Evolutionary conservation across 2,888 invertebrate species (phyloP).

Genomic region (Ormyrus nitidulus): DNA sequence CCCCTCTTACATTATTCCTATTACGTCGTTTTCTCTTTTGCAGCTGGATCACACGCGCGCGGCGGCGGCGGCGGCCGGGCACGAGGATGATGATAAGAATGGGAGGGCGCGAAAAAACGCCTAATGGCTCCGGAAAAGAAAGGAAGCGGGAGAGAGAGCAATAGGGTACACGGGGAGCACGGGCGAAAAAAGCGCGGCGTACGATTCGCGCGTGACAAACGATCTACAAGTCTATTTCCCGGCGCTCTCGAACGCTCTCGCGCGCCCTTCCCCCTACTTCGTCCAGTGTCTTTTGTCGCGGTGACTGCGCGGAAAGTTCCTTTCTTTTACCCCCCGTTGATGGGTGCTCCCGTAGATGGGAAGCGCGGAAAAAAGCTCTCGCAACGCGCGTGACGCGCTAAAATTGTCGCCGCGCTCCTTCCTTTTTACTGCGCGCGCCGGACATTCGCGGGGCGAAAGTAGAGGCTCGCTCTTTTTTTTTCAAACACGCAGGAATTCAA

Average conservation of each 20-base stretch:
- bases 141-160: neutral
- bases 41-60: neutral
- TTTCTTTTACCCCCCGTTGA: neutral
- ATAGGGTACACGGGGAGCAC: too few species aligned
- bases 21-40: neutral
- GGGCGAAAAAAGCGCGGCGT: constrained; percentile 66
- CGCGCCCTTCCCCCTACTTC: neutral
- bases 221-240: constrained; percentile 64
- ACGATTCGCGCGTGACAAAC: constrained; percentile 65
- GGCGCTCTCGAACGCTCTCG: neutral
- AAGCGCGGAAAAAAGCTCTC: constrained; percentile 28
- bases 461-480: neutral
- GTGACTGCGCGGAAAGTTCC: constrained; percentile 26
- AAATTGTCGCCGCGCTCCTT: constrained; percentile 6
- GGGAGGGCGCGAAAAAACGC: constrained; percentile 18
- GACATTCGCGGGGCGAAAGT: too few species aligned
- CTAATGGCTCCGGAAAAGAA: constrained; percentile 35
- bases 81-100: neutral
- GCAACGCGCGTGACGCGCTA: constrained; percentile 21
- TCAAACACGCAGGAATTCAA: neutral
- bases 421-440: neutral
- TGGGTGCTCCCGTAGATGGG: neutral
- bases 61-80: too few species aligned
- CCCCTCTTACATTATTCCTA: neutral
- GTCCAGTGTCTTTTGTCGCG: constrained; percentile 8